These are phyloP conservation scores for Butorides virescens DNA, from an alignment of 2,113 vertebrate genomes.

Conservation along the genomic window DNA sequence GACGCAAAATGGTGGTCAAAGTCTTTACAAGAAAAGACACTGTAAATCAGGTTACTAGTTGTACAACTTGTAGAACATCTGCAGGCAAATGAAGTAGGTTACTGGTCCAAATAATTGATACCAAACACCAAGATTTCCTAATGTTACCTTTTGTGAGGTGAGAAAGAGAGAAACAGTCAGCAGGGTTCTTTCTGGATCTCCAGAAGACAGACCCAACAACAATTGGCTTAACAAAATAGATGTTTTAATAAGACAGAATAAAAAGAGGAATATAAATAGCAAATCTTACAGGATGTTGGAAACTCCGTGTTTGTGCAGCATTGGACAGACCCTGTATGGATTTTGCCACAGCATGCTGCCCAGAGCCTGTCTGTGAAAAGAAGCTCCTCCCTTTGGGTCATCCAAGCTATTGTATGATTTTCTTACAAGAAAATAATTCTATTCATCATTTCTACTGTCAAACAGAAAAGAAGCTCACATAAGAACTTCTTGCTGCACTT, in stretches of 20 bases:
- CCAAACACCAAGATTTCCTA: neutral
- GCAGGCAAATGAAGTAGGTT: neutral
- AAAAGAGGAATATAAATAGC: neutral
- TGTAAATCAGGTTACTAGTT: neutral
- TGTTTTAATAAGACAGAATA: neutral
- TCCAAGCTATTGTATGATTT: neutral
- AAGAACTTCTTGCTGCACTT: neutral
- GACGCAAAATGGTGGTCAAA: neutral
- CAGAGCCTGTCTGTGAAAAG: rapidly evolving
- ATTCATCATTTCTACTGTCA: neutral
- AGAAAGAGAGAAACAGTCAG: neutral
- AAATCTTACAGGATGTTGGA: neutral
- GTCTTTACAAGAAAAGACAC: neutral
- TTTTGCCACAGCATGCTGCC: rapidly evolving
- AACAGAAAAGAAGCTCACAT: neutral
- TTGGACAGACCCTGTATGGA: neutral
- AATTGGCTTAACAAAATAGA: neutral
- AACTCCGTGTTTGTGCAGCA: neutral
- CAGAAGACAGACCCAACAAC: neutral
- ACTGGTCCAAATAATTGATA: neutral
- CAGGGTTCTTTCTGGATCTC: neutral
- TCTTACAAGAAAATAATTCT: neutral
- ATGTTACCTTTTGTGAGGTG: neutral
- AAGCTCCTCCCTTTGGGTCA: neutral
- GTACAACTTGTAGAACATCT: neutral